Conservation (phyloP, 2,888 invertebrate genomes). For the Chesias legatella region DNA sequence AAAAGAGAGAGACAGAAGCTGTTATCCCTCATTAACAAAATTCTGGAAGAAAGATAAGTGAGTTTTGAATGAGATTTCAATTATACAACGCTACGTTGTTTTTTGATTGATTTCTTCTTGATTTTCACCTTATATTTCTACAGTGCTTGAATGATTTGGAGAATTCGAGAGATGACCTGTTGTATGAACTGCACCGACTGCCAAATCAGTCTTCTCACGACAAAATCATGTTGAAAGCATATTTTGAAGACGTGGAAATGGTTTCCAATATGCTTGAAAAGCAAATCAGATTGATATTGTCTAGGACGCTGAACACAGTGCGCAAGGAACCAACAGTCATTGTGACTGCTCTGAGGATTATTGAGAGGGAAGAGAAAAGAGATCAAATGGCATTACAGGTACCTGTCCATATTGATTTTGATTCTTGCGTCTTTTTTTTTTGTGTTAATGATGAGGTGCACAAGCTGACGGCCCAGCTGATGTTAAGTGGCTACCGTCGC, state of each 20-base stretch:
- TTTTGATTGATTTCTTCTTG: too few species aligned
- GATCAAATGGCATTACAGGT: constrained; percentile 91
- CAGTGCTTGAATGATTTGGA: constrained; percentile 96
- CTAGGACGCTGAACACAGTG: constrained; percentile 95
- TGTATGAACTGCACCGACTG: constrained; percentile 96
- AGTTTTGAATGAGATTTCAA: too few species aligned
- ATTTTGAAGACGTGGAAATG: constrained; percentile 96
- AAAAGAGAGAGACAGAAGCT: too few species aligned
- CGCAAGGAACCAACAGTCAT: constrained; percentile 96
- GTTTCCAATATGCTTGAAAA: constrained; percentile 94
- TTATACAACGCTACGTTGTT: too few species aligned
- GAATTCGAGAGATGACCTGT: constrained; percentile 96
- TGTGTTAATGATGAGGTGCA: too few species aligned
- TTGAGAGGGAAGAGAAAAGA: constrained; percentile 97
- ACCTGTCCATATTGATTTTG: constrained; percentile 3
- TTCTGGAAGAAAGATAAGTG: too few species aligned
- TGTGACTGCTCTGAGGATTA: constrained; percentile 96
- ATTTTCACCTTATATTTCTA: too few species aligned
- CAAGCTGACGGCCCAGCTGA: too few species aligned
- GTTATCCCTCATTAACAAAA: too few species aligned
- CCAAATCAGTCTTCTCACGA: constrained; percentile 95
- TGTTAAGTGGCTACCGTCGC: too few species aligned
- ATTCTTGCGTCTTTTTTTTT: too few species aligned
- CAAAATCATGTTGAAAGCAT: constrained; percentile 95
- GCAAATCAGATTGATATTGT: constrained; percentile 93